Evolutionary conservation across 2,888 invertebrate species (phyloP).

Genomic region (Amaurobius ferox): DNA sequence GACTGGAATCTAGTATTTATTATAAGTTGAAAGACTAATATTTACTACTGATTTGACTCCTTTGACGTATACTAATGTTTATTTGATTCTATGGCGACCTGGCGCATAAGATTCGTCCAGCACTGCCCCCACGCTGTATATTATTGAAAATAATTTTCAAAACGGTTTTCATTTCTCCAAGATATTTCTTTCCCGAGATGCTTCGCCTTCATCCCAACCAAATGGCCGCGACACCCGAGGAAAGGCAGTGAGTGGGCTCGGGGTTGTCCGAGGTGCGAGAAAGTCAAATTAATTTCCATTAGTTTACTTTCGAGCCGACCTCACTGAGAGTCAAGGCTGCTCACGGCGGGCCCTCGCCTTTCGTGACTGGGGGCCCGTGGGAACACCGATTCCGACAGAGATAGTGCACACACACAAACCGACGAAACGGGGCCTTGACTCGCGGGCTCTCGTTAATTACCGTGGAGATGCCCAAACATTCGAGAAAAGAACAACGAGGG

Average conservation of each 20-base stretch:
- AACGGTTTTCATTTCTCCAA: no score
- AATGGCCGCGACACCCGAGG: no score
- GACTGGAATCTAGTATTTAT: no score
- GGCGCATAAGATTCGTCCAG: no score
- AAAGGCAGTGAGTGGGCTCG: neutral
- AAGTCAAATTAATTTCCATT: constrained; percentile 70
- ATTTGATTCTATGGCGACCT: no score
- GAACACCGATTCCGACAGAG: constrained; percentile 64
- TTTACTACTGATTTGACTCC: no score
- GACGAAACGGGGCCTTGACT: constrained; percentile 23
- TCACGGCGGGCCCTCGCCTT: constrained; percentile 50
- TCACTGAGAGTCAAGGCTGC: constrained; percentile 56
- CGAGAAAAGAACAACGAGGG: neutral
- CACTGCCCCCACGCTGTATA: no score
- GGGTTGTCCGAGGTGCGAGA: constrained; percentile 61
- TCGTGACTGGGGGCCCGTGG: constrained; percentile 66
- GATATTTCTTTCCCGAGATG: no score
- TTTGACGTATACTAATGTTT: no score
- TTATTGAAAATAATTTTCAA: no score
- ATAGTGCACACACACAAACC: constrained; percentile 21
- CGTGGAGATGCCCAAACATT: neutral
- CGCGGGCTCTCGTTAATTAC: constrained; percentile 47
- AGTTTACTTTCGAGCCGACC: constrained; percentile 59
- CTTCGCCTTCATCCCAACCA: no score
- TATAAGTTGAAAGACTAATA: no score